Conservation (phyloP, 2,113 vertebrate species). For the Apodemus speciosus region DNA sequence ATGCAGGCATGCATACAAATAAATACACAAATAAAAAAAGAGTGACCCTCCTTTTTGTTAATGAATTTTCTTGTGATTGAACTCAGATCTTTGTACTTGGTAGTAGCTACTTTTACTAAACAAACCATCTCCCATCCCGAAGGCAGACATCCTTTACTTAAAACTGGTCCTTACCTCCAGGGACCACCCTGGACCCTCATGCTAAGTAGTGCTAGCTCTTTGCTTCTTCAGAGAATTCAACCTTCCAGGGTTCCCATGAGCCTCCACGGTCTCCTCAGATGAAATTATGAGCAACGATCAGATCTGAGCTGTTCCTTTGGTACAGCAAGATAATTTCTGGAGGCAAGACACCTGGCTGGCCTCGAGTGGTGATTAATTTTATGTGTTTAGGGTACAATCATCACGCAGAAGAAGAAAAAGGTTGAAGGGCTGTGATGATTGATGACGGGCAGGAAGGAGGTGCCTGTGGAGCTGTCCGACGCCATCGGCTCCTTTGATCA, state of each 20-base stretch:
- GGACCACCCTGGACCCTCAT: conserved; percentile 41
- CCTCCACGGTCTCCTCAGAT: conserved; percentile 75
- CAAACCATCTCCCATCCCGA: too few relatives aligned
- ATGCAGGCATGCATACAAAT: background rate
- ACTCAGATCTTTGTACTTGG: background rate
- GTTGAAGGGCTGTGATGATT: conserved; percentile 91
- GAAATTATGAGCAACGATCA: conserved; percentile 83
- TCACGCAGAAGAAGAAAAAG: conserved; percentile 90
- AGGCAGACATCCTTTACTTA: conserved; percentile 18
- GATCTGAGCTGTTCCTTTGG: conserved; percentile 80
- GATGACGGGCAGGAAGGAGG: conserved; percentile 94
- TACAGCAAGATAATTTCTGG: conserved; percentile 87
- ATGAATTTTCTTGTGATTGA: background rate
- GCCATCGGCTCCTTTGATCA: conserved; percentile 95
- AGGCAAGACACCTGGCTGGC: conserved; percentile 96
- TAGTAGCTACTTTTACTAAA: background rate
- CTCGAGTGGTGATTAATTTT: conserved; percentile 94
- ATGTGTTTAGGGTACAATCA: conserved; percentile 94
- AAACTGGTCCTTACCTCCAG: conserved; percentile 36
- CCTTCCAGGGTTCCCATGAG: conserved; percentile 70
- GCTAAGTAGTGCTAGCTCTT: conserved; percentile 46
- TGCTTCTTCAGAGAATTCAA: conserved; percentile 75
- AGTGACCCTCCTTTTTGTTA: background rate
- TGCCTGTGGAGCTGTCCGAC: conserved; percentile 97
- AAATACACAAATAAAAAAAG: too few relatives aligned